These are phyloP conservation scores for Brienomyrus longianalis DNA, from an alignment of 2,113 vertebrate genomes.

Conservation along the genomic window DNA sequence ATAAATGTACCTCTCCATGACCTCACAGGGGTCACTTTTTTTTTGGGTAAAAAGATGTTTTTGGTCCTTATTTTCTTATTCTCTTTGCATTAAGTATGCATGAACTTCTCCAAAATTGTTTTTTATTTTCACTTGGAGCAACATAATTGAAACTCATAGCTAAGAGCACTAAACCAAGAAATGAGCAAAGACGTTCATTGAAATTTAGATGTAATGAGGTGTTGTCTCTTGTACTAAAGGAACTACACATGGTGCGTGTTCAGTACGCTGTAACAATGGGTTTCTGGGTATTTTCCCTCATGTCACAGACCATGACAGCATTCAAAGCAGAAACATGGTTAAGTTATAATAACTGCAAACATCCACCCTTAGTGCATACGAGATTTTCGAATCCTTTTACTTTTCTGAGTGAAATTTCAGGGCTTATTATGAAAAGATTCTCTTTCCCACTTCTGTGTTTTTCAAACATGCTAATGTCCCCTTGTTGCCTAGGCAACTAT, in stretches of 20 bases:
- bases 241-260: background rate
- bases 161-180: background rate
- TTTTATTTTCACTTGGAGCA: background rate
- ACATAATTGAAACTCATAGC: background rate
- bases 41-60: background rate
- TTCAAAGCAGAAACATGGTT: background rate
- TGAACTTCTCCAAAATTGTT: background rate
- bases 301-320: background rate
- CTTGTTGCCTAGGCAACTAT: constrained; percentile 97
- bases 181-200: background rate
- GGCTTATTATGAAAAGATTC: constrained; percentile 33
- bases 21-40: background rate
- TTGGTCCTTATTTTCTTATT: background rate
- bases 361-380: constrained; percentile 27
- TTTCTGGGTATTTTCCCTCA: background rate
- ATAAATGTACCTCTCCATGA: background rate
- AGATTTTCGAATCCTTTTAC: constrained; percentile 11
- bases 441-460: constrained; percentile 17
- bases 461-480: constrained; percentile 77
- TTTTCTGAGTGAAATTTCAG: constrained; percentile 26
- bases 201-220: background rate
- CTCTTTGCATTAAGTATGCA: background rate
- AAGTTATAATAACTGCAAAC: constrained; percentile 35
- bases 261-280: background rate
- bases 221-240: background rate